Percentiles rank a stretch among this genome's conserved stretches.
These are phyloP conservation scores for Corticium candelabrum DNA, from an alignment of 37 sponge, comb jelly and placozoan genomes.

Conservation along the genomic window DNA sequence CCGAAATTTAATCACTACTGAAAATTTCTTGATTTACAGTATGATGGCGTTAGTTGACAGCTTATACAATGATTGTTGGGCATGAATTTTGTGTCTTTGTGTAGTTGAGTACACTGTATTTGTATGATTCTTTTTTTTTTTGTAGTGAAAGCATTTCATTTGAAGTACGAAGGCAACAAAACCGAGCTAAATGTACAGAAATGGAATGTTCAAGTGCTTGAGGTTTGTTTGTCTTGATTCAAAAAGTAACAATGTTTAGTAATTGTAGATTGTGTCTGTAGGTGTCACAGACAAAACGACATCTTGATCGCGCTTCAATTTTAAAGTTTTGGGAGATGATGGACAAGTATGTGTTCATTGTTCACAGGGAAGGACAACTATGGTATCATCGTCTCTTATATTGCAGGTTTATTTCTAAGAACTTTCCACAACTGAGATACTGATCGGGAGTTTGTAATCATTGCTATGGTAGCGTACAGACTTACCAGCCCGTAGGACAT, in stretches of 20 bases:
- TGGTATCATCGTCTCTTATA: not conserved
- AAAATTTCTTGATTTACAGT: no score
- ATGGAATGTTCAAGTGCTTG: slow-evolving; percentile 85
- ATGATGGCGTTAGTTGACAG: no score
- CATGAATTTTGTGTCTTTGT: no score
- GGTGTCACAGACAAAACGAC: slow-evolving; percentile 75
- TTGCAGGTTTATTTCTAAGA: slow-evolving; percentile 68
- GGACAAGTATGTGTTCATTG: slow-evolving; percentile 58
- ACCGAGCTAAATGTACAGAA: slow-evolving; percentile 78
- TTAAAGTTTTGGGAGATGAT: slow-evolving; percentile 83
- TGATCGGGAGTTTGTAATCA: no score
- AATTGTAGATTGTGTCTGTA: not conserved
- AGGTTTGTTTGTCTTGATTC: slow-evolving; percentile 22
- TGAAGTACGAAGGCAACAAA: slow-evolving; percentile 70
- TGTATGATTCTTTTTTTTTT: not conserved
- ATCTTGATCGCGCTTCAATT: slow-evolving; percentile 80
- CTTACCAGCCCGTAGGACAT: no score
- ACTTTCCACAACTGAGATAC: slow-evolving; percentile 56
- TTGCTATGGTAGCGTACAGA: no score
- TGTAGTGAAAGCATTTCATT: slow-evolving; percentile 77
- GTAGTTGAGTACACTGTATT: not conserved
- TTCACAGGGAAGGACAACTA: not conserved
- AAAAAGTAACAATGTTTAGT: not conserved
- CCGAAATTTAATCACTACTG: no score
- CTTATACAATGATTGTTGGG: no score